These are phyloP conservation scores for Neuroterus valhalla DNA, from an alignment of 1,140 invertebrate species.

Conservation along the genomic window DNA sequence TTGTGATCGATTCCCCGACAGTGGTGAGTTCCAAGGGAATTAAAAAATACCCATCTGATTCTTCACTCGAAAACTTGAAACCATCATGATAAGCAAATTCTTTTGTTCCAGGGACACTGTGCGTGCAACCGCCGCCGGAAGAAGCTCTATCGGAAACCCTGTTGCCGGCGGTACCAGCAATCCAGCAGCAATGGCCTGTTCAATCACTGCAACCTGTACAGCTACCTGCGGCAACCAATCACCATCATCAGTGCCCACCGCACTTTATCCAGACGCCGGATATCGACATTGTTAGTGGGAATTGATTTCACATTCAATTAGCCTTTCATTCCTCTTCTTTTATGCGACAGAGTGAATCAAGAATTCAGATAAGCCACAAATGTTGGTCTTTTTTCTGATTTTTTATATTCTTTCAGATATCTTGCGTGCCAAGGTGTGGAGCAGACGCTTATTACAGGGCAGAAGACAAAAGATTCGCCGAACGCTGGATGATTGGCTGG, in stretches of 20 bases:
- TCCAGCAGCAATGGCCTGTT: constrained; percentile 60
- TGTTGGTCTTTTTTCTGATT: background rate
- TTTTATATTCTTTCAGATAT: constrained; percentile 55
- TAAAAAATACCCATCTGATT: background rate
- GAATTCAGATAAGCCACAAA: background rate
- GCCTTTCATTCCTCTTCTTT: no score
- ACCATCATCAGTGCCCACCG: constrained; percentile 71
- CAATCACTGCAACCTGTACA: constrained; percentile 57
- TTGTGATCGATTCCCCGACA: constrained; percentile 77
- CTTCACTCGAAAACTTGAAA: background rate
- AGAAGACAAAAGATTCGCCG: constrained; percentile 84
- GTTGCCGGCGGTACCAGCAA: constrained; percentile 47
- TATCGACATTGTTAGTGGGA: constrained; percentile 64
- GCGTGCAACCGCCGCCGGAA: constrained; percentile 67
- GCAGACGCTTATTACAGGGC: constrained; percentile 83
- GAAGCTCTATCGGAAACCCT: constrained; percentile 57
- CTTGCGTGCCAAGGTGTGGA: constrained; percentile 80
- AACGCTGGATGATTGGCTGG: constrained; percentile 89
- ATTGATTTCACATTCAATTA: background rate
- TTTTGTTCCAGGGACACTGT: constrained; percentile 60
- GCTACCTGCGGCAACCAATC: constrained; percentile 54
- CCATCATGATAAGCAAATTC: constrained; percentile 28
- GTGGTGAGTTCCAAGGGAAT: constrained; percentile 48
- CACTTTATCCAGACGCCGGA: constrained; percentile 73
- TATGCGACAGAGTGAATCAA: background rate